These are phyloP conservation scores for Ennomos quercinarius DNA, from an alignment of 2,888 invertebrate genomes.

Conservation along the genomic window DNA sequence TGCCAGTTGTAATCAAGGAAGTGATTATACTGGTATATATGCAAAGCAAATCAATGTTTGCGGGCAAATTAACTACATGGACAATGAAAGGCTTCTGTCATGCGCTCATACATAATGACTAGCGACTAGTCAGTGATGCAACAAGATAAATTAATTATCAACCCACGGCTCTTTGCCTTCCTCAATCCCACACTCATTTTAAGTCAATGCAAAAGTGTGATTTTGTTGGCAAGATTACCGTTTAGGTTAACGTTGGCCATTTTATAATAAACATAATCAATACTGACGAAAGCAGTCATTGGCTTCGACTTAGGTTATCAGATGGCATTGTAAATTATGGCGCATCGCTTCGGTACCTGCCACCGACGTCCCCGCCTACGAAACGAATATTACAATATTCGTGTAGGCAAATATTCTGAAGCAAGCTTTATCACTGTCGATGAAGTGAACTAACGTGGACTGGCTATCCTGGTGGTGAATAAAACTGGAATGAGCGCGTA, in stretches of 20 bases:
- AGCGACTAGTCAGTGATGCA: conserved; percentile 33
- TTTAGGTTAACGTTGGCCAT: conserved; percentile 40
- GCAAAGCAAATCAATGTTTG: conserved; percentile 12
- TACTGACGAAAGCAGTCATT: conserved; percentile 63
- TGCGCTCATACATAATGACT: conserved; percentile 32
- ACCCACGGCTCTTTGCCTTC: conserved; percentile 47
- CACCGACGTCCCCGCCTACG: conserved; percentile 66
- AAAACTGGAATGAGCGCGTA: no score
- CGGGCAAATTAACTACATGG: conserved; percentile 21
- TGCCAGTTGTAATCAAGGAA: no score
- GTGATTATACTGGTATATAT: conserved; percentile 1
- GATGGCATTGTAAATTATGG: conserved; percentile 70
- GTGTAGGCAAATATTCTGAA: conserved; percentile 47
- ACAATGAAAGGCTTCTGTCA: conserved; percentile 32
- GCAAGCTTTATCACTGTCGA: conserved; percentile 30
- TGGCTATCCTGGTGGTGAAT: no score
- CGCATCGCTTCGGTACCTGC: conserved; percentile 66
- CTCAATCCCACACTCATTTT: conserved; percentile 50
- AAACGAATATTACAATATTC: conserved; percentile 57
- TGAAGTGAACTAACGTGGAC: no score
- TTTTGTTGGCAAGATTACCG: conserved; percentile 38
- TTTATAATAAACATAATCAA: conserved; percentile 57
- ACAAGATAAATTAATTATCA: conserved; percentile 48
- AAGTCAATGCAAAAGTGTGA: conserved; percentile 18
- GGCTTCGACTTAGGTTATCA: conserved; percentile 56